Conservation (phyloP, 2,113 vertebrate genomes). For the Anolis carolinensis region DNA sequence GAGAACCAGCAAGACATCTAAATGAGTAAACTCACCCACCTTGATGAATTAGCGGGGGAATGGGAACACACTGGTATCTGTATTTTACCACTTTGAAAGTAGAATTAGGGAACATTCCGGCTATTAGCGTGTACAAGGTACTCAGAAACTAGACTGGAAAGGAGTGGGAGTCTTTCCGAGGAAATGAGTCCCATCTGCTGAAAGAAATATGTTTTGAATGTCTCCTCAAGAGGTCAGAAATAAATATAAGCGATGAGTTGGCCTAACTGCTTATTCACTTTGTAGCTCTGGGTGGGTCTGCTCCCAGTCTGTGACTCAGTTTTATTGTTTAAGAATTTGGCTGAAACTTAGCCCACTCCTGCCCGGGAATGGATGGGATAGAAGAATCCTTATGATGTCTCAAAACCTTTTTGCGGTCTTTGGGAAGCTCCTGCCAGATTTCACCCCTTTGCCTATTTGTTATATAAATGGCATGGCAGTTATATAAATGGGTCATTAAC, state of each 20-base stretch:
- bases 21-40: not conserved
- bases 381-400: not conserved
- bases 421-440: not conserved
- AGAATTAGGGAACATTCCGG: not conserved
- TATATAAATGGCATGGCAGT: constrained; percentile 13
- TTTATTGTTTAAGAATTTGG: constrained; percentile 5
- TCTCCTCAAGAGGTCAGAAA: too few relatives aligned
- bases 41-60: not conserved
- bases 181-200: not conserved
- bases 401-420: not conserved
- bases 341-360: accelerated
- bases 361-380: not conserved
- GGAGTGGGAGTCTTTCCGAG: not conserved
- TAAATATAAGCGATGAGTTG: not conserved
- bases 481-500: constrained; percentile 2
- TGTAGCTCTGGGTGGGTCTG: not conserved
- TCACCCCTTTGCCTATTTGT: not conserved
- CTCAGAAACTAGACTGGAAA: not conserved
- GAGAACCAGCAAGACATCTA: not conserved
- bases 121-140: not conserved
- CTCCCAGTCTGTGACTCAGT: accelerated
- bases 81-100: not conserved
- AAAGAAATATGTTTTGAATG: not conserved
- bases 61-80: not conserved
- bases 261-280: not conserved